phyloP scores from a whole-genome alignment of 2,888 invertebrate genomes.

The Marronus borbonicus region DNA sequence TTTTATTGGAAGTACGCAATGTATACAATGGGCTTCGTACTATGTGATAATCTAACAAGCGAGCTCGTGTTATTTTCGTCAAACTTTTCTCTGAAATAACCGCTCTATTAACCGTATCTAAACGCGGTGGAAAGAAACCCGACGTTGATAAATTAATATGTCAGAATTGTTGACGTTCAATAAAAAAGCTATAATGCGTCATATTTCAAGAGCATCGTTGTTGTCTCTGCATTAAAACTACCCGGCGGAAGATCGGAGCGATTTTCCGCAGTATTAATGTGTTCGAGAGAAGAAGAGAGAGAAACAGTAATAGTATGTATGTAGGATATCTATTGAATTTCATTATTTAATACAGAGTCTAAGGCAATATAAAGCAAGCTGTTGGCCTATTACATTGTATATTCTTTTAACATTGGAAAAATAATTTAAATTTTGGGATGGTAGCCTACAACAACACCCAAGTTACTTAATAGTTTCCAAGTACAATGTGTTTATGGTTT shows the following conservation, averaged over 20 bases:
- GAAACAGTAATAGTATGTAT: no score
- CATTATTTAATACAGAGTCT: no score
- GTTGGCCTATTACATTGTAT: no score
- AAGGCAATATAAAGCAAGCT: no score
- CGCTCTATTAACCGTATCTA: constrained; percentile 19
- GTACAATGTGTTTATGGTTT: no score
- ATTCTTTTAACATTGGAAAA: no score
- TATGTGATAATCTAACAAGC: not conserved
- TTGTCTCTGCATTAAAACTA: constrained; percentile 26
- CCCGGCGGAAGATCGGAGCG: not conserved
- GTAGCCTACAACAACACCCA: no score
- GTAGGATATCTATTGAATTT: no score
- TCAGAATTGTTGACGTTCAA: constrained; percentile 40
- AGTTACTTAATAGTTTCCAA: no score
- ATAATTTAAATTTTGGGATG: no score
- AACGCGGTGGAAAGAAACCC: constrained; percentile 15
- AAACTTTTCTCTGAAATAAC: constrained; percentile 12
- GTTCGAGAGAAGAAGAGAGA: not conserved
- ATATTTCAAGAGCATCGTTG: constrained; percentile 15
- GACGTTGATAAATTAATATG: constrained; percentile 38
- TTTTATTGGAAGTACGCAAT: not conserved
- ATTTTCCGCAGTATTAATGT: not conserved
- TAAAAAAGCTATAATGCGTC: constrained; percentile 32
- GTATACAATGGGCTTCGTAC: not conserved
- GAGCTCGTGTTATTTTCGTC: constrained; percentile 10